phyloP scores from a whole-genome alignment of 2,797 vertebrate genomes.

The Iguana delicatissima region DNA sequence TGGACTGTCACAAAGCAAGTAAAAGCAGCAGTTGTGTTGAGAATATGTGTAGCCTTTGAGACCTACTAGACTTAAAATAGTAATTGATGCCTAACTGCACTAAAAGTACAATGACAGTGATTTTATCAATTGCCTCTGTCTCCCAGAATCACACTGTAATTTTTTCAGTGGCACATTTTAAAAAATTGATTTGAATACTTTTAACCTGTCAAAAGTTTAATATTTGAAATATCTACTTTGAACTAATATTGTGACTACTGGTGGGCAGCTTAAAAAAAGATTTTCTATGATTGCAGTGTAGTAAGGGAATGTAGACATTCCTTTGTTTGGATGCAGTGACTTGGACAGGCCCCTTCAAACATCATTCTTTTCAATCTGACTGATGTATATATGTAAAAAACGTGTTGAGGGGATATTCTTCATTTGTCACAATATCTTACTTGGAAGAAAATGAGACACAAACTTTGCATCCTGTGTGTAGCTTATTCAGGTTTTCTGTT shows the following conservation, averaged over 20 bases:
- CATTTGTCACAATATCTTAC: neutral
- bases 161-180: conserved; percentile 39
- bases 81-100: conserved; percentile 77
- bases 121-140: conserved; percentile 71
- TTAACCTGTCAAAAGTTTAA: conserved; percentile 26
- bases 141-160: conserved; percentile 55
- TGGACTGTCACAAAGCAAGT: conserved; percentile 55
- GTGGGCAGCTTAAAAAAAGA: neutral
- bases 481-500: neutral
- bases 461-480: neutral
- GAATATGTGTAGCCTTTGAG: conserved; percentile 71
- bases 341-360: neutral
- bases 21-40: conserved; percentile 52
- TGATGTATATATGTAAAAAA: neutral
- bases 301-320: neutral
- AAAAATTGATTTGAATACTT: neutral
- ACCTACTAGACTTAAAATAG: conserved; percentile 58
- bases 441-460: neutral
- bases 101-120: conserved; percentile 57
- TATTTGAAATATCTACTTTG: neutral
- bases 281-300: neutral
- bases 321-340: neutral
- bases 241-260: neutral
- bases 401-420: neutral
- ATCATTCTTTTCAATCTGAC: neutral